phyloP scores from a whole-genome alignment of 2,797 vertebrate species.

The Anguilla marmorata region DNA sequence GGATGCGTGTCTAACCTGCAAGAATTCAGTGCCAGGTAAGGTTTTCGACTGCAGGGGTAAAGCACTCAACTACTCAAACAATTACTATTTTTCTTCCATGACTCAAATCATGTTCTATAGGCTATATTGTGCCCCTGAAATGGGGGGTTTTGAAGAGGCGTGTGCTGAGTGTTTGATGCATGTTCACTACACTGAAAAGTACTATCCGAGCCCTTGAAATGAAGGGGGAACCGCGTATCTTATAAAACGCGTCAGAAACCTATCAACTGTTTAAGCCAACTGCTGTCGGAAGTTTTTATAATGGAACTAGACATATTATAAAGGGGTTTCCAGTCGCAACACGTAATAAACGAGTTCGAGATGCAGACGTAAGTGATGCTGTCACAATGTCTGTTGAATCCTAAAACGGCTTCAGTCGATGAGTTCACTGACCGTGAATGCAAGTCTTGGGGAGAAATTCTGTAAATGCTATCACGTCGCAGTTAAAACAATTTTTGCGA shows the following conservation, averaged over 20 bases:
- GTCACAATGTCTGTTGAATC: slow-evolving; percentile 35
- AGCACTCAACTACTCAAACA: neutral
- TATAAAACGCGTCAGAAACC: slow-evolving; percentile 35
- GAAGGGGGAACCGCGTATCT: slow-evolving; percentile 1
- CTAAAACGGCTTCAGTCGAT: slow-evolving; percentile 55
- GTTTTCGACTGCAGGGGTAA: neutral
- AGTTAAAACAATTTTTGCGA: slow-evolving; percentile 39
- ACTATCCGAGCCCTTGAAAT: neutral
- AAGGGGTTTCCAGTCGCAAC: neutral
- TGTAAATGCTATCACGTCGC: slow-evolving; percentile 38
- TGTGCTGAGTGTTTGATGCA: neutral
- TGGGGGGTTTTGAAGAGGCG: neutral
- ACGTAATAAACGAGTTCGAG: slow-evolving; percentile 7
- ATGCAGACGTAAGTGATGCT: slow-evolving; percentile 27
- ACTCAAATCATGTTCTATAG: neutral
- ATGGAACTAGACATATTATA: slow-evolving; percentile 36
- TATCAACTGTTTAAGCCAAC: slow-evolving; percentile 63
- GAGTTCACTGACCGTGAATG: slow-evolving; percentile 61
- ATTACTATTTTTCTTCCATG: neutral
- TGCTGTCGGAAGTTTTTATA: slow-evolving; percentile 60
- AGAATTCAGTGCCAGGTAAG: slow-evolving; percentile 66
- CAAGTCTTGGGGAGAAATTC: slow-evolving; percentile 58
- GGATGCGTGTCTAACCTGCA: slow-evolving; percentile 38
- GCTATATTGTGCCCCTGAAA: neutral
- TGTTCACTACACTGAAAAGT: slow-evolving; percentile 12